These are phyloP conservation scores for Campaea margaritaria DNA, from an alignment of 2,888 invertebrate species.

Conservation along the genomic window DNA sequence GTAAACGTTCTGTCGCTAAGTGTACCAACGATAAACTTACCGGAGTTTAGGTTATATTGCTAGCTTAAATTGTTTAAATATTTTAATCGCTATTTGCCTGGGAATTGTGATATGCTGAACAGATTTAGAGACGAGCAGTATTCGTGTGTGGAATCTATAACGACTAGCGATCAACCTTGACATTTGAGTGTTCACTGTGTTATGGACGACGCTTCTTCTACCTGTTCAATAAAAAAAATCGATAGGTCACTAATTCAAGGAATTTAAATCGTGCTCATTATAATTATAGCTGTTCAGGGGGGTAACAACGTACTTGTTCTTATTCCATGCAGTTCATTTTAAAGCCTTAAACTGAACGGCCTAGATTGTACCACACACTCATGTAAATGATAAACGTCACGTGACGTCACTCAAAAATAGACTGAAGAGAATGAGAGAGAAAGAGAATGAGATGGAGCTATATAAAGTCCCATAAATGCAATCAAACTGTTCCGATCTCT, in stretches of 20 bases:
- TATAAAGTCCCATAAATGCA: too few species aligned
- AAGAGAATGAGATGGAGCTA: too few species aligned
- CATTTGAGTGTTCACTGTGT: conserved; percentile 44
- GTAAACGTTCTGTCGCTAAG: conserved; percentile 17
- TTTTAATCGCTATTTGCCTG: neutral
- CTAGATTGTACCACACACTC: too few species aligned
- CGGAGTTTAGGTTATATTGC: neutral
- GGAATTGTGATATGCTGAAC: conserved; percentile 5
- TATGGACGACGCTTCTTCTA: conserved; percentile 36
- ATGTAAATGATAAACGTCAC: too few species aligned
- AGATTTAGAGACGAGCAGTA: conserved; percentile 3
- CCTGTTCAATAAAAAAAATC: conserved; percentile 38
- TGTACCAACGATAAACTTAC: neutral
- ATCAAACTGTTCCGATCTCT: too few species aligned
- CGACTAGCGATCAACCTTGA: conserved; percentile 42
- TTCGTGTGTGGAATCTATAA: conserved; percentile 36
- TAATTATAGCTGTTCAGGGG: too few species aligned
- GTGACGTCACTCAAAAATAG: too few species aligned
- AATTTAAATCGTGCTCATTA: conserved; percentile 38
- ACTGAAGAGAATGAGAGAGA: too few species aligned
- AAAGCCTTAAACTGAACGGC: too few species aligned
- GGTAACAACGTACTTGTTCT: too few species aligned
- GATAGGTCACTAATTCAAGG: conserved; percentile 40
- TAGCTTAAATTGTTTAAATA: neutral
- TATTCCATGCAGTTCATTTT: too few species aligned